These are phyloP conservation scores for Nomada hirtipes DNA, from an alignment of 2,888 invertebrate genomes.

Conservation along the genomic window DNA sequence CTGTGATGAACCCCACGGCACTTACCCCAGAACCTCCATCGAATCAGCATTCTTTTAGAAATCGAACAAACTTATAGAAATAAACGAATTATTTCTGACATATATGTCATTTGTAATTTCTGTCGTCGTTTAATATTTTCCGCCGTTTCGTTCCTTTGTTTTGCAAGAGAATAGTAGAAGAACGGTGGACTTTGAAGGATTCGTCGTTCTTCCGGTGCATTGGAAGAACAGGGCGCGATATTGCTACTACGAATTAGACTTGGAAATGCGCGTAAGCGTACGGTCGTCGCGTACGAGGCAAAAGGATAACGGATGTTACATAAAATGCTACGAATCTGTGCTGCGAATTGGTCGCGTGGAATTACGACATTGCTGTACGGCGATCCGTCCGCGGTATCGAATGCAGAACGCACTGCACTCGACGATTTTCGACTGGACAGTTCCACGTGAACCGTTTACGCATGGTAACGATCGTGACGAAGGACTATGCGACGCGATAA, in stretches of 20 bases:
- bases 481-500: background rate
- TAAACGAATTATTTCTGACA: too few species aligned
- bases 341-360: slow-evolving; percentile 15
- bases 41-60: too few species aligned
- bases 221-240: background rate
- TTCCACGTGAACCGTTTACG: slow-evolving; percentile 13
- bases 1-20: too few species aligned
- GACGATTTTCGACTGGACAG: background rate
- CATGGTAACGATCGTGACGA: background rate
- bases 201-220: background rate
- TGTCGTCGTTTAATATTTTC: too few species aligned
- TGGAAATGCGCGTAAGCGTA: background rate
- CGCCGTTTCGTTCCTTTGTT: too few species aligned
- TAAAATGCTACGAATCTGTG: slow-evolving; percentile 32
- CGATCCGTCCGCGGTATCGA: background rate
- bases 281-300: background rate
- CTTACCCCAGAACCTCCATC: too few species aligned
- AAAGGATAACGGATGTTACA: slow-evolving; percentile 40
- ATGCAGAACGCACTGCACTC: background rate
- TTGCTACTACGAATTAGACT: background rate
- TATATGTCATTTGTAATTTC: background rate
- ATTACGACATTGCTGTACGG: slow-evolving; percentile 10
- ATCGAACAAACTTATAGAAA: too few species aligned
- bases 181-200: background rate
- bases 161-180: background rate